Conservation (phyloP, 2,113 vertebrate genomes). For the Conger conger region DNA sequence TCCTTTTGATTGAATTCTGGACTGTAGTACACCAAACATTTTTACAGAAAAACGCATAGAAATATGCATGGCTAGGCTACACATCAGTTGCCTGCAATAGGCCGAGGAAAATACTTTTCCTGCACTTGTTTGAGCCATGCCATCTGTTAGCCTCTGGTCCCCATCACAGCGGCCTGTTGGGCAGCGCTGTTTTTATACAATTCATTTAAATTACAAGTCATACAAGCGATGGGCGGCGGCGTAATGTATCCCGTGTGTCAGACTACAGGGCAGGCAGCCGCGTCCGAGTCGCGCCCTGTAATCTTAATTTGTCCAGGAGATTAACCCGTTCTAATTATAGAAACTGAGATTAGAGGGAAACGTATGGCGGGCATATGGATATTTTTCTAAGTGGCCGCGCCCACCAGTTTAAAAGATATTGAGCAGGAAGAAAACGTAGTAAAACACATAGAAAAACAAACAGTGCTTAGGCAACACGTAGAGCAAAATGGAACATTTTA, state of each 20-base stretch:
- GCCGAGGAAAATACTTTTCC: too few relatives aligned
- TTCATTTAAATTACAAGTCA: not conserved
- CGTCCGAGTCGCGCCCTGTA: not conserved
- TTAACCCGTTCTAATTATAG: slow-evolving; percentile 19
- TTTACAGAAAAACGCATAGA: too few relatives aligned
- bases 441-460: too few relatives aligned
- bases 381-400: not conserved
- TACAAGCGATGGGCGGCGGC: not conserved
- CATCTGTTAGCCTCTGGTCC: not conserved
- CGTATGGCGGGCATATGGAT: not conserved
- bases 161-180: not conserved
- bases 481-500: too few relatives aligned
- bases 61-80: too few relatives aligned
- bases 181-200: not conserved
- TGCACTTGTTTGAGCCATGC: not conserved
- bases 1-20: too few relatives aligned
- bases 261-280: not conserved
- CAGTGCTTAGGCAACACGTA: too few relatives aligned
- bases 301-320: slow-evolving; percentile 12
- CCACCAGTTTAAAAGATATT: not conserved
- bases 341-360: not conserved
- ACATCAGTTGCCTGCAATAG: too few relatives aligned
- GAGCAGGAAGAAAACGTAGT: not conserved
- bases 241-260: not conserved
- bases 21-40: too few relatives aligned